Evolutionary conservation across 1,140 invertebrate species (phyloP), one percentile per base, ranked within the genome.

Genomic region (Yoshiicerus persimilis): DNA sequence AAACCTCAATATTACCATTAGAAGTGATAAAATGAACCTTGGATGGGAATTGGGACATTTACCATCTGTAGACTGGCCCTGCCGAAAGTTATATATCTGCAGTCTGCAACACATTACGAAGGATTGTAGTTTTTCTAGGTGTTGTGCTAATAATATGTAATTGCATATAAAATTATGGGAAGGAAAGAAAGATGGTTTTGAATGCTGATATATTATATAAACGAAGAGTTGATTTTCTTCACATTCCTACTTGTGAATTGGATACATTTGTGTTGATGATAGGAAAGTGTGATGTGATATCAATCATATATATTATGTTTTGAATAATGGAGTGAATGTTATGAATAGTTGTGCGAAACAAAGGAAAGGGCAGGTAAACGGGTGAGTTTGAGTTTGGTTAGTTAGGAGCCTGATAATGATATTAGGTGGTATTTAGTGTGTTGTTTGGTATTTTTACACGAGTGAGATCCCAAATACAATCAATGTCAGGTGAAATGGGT

Each of bases 401-500:
- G 64, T 30, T 70, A 70, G 64, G 27, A 70, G 64, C 11, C 47
- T 27, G 27, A 70, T 30, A 70, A 70, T 27, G 64, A 30, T 70
- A 16, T 25, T 25, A 25, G 64, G 64, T 27, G 23, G 64, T 27
- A 30, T 70, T 70, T 27, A 70, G 64, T 27, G 30, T 80, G 75
- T 77, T 77, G 70, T 80, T 32, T 36, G 75, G 75, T 80, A 80
- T 80, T 80, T 80, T 80, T 80, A 80, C 75, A 80, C 75, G 56
- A 64, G 62, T 56, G 30, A 86, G 62, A 86, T 86, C 62, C 85
- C 56, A 86, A 64, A 86, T 39, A 86, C 41, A 86, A 86, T 86
- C 85, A 86, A 64, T 86, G 85, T 86, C 85, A 86, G 85, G 56
- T 70, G 62, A 64, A 66, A 86, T 86, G 85, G 47, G 85, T 64